Conservation (phyloP, 2,888 invertebrate species). For the Heliconius sara region DNA sequence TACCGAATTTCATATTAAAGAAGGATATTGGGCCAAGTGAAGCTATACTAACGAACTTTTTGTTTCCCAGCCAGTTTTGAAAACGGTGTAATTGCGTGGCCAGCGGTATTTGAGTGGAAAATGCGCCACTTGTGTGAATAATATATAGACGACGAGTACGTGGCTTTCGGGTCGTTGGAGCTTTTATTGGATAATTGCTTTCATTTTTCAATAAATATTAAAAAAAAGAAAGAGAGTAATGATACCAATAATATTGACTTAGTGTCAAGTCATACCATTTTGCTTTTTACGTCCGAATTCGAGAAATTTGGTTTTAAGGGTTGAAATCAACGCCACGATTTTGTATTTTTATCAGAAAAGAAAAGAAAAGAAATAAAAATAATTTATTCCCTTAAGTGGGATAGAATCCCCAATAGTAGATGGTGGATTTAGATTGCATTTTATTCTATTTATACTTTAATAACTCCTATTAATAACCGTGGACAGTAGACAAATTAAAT, state of each 20-base stretch:
- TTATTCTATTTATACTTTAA: background rate
- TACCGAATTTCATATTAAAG: slow-evolving; percentile 6
- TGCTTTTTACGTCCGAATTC: background rate
- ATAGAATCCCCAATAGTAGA: background rate
- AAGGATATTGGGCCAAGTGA: slow-evolving; percentile 20
- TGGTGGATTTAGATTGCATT: background rate
- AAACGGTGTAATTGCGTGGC: slow-evolving; percentile 28
- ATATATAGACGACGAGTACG: background rate
- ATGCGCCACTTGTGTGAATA: slow-evolving; percentile 15
- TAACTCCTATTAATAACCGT: too few species aligned
- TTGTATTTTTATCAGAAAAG: too few species aligned
- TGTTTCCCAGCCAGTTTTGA: slow-evolving; percentile 21
- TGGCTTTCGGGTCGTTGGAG: background rate
- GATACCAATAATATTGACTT: too few species aligned
- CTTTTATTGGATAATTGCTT: background rate
- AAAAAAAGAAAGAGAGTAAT: too few species aligned
- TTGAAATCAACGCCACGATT: background rate
- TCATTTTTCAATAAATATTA: too few species aligned
- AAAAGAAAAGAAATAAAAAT: background rate
- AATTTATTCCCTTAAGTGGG: background rate
- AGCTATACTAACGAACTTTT: slow-evolving; percentile 27
- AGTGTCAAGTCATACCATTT: too few species aligned
- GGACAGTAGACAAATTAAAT: background rate
- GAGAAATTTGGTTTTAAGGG: background rate
- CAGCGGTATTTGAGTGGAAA: slow-evolving; percentile 12